Conservation (phyloP, 2,113 vertebrate genomes). For the Barnardius zonarius region DNA sequence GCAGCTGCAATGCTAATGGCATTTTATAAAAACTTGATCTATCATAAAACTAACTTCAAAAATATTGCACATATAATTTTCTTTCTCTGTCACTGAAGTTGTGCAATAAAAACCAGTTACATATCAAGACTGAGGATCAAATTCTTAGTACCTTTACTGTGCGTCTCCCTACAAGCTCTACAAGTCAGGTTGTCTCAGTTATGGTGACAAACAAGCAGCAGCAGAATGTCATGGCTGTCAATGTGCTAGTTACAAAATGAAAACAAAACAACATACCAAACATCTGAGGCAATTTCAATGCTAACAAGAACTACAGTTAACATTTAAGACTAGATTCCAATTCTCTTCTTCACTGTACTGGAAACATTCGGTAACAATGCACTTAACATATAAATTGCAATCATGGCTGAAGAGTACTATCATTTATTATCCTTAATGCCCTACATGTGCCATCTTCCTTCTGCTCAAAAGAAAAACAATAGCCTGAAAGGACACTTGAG, state of each 20-base stretch:
- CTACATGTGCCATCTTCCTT: background rate
- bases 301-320: background rate
- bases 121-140: background rate
- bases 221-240: background rate
- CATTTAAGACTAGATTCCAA: background rate
- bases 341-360: background rate
- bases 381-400: background rate
- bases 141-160: background rate
- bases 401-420: background rate
- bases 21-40: background rate
- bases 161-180: background rate
- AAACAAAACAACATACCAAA: background rate
- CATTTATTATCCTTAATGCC: background rate
- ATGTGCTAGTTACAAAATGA: background rate
- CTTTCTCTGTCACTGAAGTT: background rate
- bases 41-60: background rate
- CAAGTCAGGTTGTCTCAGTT: background rate
- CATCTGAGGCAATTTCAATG: background rate
- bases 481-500: background rate
- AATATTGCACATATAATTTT: background rate
- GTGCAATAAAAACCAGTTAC: background rate
- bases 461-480: background rate
- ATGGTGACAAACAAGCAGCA: background rate
- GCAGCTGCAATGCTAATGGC: background rate
- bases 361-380: background rate